Percentiles rank a stretch among this genome's conserved stretches.
Evolutionary conservation across 2,888 invertebrate species (phyloP).

Genomic region (Troglohyphantes excavatus): DNA sequence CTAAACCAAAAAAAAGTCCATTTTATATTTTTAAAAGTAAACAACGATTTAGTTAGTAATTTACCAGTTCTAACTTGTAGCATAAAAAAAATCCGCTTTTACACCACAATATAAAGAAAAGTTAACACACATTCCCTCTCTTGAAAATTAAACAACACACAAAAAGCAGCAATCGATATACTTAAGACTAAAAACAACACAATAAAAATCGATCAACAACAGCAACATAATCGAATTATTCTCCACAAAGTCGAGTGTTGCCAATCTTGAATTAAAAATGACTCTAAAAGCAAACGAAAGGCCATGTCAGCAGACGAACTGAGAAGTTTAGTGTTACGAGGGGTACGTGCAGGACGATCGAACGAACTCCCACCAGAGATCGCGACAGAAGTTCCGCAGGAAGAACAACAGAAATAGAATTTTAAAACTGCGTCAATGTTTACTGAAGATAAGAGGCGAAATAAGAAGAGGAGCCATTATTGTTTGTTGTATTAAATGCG

Average conservation of each 20-base stretch:
- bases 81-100: too few species aligned
- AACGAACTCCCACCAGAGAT: not conserved
- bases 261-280: conserved; percentile 43
- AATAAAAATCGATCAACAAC: conserved; percentile 7
- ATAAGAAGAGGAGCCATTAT: not conserved
- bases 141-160: not conserved
- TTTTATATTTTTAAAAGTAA: too few species aligned
- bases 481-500: not conserved
- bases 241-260: not conserved
- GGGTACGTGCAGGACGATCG: not conserved
- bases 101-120: too few species aligned
- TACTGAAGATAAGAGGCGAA: not conserved
- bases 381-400: conserved; percentile 19
- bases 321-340: not conserved
- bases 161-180: not conserved
- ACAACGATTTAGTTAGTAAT: too few species aligned
- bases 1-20: too few species aligned
- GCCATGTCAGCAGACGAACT: not conserved
- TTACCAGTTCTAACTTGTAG: too few species aligned
- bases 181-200: not conserved
- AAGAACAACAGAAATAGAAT: conserved; percentile 25
- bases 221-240: conserved; percentile 34
- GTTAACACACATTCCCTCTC: too few species aligned
- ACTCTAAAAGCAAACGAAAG: not conserved
- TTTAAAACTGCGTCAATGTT: conserved; percentile 5